Base-by-base conservation (phyloP, 2,797 vertebrate species). In the Eutrigla gurnardus region DNA sequence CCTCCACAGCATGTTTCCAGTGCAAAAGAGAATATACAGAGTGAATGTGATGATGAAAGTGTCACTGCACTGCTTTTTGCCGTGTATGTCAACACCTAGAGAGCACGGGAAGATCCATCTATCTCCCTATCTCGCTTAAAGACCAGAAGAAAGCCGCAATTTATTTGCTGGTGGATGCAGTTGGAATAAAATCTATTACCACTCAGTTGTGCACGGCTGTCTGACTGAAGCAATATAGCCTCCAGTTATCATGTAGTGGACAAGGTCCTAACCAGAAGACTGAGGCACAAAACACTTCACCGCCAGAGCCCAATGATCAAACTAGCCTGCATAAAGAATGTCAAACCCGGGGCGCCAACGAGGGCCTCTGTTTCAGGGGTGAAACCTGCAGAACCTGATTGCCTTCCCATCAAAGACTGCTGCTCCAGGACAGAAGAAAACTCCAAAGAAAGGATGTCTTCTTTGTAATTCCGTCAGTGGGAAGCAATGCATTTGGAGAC, bases 331-430 rank as follows among this genome's bases (percentile, higher is more conserved):
- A 70, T 42, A 59, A 46, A 36, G 32, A 58, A 47, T 47, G 47
- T 39, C 64, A 62, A 70, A 80, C 49, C 55, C 6, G 14, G 32
- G 62, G 60, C 52, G 45, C 9, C 59, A 36, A 6, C 40, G 37
- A 70, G 18, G 66, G 60, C 40, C 18, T 72, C 73, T 75, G 77
- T 78, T 78, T 81, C 46, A 50, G 73, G 18, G 36, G 35, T 49
- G 71, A 86, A 83, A 35, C 46, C 3, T 59, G 36, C 45, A 74
- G 45, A 14, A 62, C 62, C 65, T 66, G 83, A 82, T 82, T 84
- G 45, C 60, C 79, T 81, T 77, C 46, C 71, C 60, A 78, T 80
- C 73, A 84, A 73, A 80, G 45, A 36, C 62, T 40, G 58, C 64
- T 61, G 54, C 67, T 83, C 52, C 13, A 15, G 53, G 64, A 81